Base-by-base conservation (phyloP, 2,113 vertebrate species). In the Hemiprocne comata region DNA sequence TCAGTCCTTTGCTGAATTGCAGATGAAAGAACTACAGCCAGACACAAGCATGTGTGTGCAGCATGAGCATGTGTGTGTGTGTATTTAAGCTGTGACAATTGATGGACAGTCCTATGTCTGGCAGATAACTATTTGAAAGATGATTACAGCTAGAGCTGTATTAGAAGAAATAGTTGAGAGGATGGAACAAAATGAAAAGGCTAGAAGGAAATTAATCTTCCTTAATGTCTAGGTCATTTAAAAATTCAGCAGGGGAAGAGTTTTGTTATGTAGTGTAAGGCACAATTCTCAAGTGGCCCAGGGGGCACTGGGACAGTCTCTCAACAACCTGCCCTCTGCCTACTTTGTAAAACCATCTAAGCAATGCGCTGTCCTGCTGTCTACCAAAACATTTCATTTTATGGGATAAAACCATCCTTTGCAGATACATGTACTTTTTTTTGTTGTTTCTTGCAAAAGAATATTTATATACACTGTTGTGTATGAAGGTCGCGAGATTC, bases 161-260 rank as follows among this genome's bases (percentile, higher is more conserved):
- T 48, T 66, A 95, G 54, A 84, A 89, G 57, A 46, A 91, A 81
- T 36, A 83, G 53, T 66, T 94, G 55, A 77, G 46, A 87, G 13
- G 31, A 12, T 83, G 79, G 75, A 90, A 83, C 17, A 89, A 93
- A 93, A 90, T 67, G 10, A 86, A 85, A 84, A 84, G 7, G 14
- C 31, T 85, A 53, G 44, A 84, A 81, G 69, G 29, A 95, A 95
- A 80, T 88, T 54, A 71, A 36, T 78, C 77, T 91, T 90, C 48
- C n/a, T 87, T 91, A 70, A 88, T 29, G 51, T 67, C 75, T 87
- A 60, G 13, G 29, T 80, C 33, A 83, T 70, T 89, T 79, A 85
- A 93, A 93, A 82, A 94, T 82, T 67, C 83, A 89, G 13, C 51
- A 86, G n/a, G 48, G 55, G 33, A 64, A 64, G 48, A 25, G 21